Base-by-base conservation (phyloP, 2,797 vertebrate species). In the Myotis vivesi region DNA sequence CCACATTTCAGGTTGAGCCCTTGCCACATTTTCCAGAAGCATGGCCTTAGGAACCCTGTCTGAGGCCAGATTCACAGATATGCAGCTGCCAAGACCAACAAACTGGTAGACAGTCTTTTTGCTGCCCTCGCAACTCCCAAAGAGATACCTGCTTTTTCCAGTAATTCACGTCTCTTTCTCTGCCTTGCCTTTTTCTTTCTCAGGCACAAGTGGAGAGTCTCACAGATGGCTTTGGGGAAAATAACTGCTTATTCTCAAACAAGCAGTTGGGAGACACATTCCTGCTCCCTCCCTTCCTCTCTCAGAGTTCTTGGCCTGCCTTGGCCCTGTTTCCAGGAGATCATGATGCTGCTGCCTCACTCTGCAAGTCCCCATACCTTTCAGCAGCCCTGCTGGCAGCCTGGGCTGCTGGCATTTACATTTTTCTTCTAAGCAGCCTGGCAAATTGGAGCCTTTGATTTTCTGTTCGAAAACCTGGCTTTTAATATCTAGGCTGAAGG, bases 401-500 rank as follows among this genome's bases (percentile, higher is more conserved):
- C 7, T 8, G 79, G 38, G 13, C 84, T 94, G 41, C 79, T 92
- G 55, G 76, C 22, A 0, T 93, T 95, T 86, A 66, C 94, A 87
- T 94, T 94, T 81, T 87, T 96, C 71, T 89, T 62, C 82, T 96
- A 94, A 96, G 79, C 79, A 94, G 80, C 44, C 95, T 96, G 97
- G 93, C 94, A 92, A 79, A 38, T 71, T 20, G 13, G 16, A 92
- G 30, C 2, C 46, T 94, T 95, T 77, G 81, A 68, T 53, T 97
- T 68, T 96, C 69, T 90, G 28, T 69, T 94, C 55, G 51, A 46
- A 68, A 96, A 88, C 44, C 76, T 96, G 71, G 5, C 62, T 96
- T 95, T 95, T 89, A 75, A 87, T 55, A 82, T 77, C 55, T 87
- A 51, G 57, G 30, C 92, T 95, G 86, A 95, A 96, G 66, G n/a